Base-by-base conservation (phyloP, 2,113 vertebrate genomes). In the Apaloderma vittatum region DNA sequence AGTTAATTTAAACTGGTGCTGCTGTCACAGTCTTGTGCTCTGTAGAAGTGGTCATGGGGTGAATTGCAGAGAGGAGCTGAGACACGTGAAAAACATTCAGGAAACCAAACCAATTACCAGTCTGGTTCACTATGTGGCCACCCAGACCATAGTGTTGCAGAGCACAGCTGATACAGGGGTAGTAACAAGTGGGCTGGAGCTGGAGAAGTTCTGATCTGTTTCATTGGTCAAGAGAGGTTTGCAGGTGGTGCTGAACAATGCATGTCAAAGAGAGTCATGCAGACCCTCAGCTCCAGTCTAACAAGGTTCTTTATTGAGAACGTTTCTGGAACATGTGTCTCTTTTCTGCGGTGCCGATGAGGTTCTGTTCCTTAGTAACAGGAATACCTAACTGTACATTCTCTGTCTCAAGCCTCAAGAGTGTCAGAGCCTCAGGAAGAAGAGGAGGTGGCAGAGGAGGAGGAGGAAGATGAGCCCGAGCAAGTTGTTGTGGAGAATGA, bases 401-500 rank as follows among this genome's bases (percentile, higher is more conserved):
- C 32, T 93, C 15, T 94, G n/a, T 94, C 78, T 94, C 72, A 96
- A 98, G 97, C 86, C n/a, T 94, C 95, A 83, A 37, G 88, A 58
- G 97, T 94, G 58, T 77, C 94, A 74, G 97, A 97, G 32, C 81
- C 71, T 40, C 97, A 95, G 63, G 97, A 98, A 58, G 95, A 98
- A 70, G 98, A 97, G 37, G 98, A 71, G 34, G 62, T 58, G 37
- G 84, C 65, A 58, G 84, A 91, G 59, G 93, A 98, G n/a, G 97
- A 98, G 29, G 98, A 98, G 11, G 98, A 98, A 19, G 97, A 97
- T 6, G 95, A 98, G 6, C 96, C 97, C 27, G 87, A 96, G 54
- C 92, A 96, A n/a, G 97, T 99, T 74, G 92, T 98, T 29, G 96
- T 99, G 48, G 98, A 99, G 97, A 99, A 91, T 4, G 99, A 99